A percentile compares a stretch with the other conserved stretches of the same genome.
phyloP scores from a whole-genome alignment of 1,140 invertebrate genomes.

The Oryctes rhinoceros region DNA sequence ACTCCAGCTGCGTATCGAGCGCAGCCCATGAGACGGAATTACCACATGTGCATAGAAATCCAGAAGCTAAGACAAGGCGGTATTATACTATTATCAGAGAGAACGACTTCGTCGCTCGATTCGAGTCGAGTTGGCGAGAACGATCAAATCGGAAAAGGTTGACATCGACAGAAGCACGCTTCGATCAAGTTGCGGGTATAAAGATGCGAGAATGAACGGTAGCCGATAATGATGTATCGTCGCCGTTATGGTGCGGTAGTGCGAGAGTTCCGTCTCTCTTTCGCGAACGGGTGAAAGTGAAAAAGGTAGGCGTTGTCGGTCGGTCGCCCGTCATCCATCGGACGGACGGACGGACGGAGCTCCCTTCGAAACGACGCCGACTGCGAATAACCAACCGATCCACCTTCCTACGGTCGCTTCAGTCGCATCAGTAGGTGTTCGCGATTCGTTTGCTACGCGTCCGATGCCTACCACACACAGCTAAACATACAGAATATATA shows the following conservation, averaged over 20 bases:
- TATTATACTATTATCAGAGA: too few species aligned
- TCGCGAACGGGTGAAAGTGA: conserved; percentile 12
- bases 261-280: conserved; percentile 5
- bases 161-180: not conserved
- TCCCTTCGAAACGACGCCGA: not conserved
- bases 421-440: not conserved
- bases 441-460: not conserved
- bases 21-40: too few species aligned
- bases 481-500: not conserved
- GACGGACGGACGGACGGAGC: not conserved
- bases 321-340: not conserved
- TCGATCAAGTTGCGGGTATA: not conserved
- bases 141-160: not conserved
- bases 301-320: conserved; percentile 6
- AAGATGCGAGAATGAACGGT: not conserved
- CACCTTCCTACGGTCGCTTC: not conserved
- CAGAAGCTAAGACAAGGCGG: too few species aligned
- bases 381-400: not conserved
- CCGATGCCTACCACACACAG: not conserved
- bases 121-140: not conserved
- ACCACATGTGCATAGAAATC: too few species aligned
- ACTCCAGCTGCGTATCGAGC: too few species aligned
- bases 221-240: not conserved
- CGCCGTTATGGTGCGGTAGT: too few species aligned
- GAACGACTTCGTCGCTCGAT: too few species aligned